Evolutionary conservation across 2,888 invertebrate genomes (phyloP).

Genomic region (Unio pictorum): DNA sequence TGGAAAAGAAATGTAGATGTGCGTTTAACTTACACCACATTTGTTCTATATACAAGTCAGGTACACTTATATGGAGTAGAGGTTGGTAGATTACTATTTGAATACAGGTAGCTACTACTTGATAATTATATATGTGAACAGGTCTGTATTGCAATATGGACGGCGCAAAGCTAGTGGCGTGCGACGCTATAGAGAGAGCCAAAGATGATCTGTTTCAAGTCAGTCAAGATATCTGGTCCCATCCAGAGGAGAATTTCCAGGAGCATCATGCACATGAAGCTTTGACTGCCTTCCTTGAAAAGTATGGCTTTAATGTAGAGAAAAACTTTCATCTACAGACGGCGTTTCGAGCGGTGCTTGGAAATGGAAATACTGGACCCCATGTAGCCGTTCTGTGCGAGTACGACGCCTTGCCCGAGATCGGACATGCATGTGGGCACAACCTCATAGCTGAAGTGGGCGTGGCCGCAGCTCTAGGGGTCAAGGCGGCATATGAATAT

Average conservation of each 20-base stretch:
- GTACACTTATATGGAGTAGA: no score
- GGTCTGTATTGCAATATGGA: conserved; percentile 2
- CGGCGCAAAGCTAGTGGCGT: conserved; percentile 15
- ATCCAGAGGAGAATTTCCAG: conserved; percentile 62
- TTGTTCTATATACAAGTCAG: no score
- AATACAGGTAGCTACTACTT: no score
- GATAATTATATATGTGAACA: no score
- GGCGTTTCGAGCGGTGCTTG: conserved; percentile 47
- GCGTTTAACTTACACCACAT: no score
- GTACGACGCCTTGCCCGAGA: conserved; percentile 69
- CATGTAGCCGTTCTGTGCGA: conserved; percentile 55
- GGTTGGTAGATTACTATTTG: no score
- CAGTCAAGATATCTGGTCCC: conserved; percentile 62
- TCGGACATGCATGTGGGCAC: conserved; percentile 71
- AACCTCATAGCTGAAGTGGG: conserved; percentile 68
- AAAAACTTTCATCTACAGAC: conserved; percentile 51
- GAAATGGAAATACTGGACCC: neutral
- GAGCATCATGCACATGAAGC: conserved; percentile 50
- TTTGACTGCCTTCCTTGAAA: conserved; percentile 55
- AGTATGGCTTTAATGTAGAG: conserved; percentile 55
- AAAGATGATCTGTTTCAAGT: conserved; percentile 42
- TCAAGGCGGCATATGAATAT: conserved; percentile 55
- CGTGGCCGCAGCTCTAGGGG: conserved; percentile 62
- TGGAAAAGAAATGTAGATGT: no score
- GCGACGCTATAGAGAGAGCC: conserved; percentile 22